Base-by-base conservation (phyloP, 2,797 vertebrate genomes). In the Acrossocheilus wenchowensis region DNA sequence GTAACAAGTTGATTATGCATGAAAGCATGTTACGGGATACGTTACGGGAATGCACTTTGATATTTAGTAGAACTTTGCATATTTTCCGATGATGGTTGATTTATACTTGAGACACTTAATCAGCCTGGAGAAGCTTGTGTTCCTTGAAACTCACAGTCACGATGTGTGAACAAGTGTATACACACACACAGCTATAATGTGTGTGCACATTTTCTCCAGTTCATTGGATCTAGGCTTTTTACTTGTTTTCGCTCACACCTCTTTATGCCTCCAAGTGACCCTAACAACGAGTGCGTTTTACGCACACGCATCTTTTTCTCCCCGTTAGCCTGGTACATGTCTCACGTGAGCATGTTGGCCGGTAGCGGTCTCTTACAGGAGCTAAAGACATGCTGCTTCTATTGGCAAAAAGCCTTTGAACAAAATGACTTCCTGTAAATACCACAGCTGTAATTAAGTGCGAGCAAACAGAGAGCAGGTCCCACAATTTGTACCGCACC, bases 371-470 rank as follows among this genome's bases (percentile, higher is more conserved):
- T 94, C 95, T 87, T 93, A 95, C 93, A 95, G 71, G 92, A 95
- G 93, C 92, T 91, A 92, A 94, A 93, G 94, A 95, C 94, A 94
- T 92, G 93, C 96, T 95, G 90, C 93, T 85, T 91, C 94, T 95
- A 95, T 94, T 97, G 96, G 96, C 94, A 95, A 95, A 82, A 94
- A 95, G 94, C 94, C 97, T 98, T 97, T 96, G 96, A 97, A 97
- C 95, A 96, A 97, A 97, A 97, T 96, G 93, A 96, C 97, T 97
- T 98, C 97, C 97, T 97, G 96, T 97, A 95, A 95, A 96, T 95
- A 93, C 95, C 95, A 90, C 94, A 90, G 95, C 95, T 97, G 97
- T 98, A 98, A 98, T 97, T 97, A 97, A 94, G 97, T 97, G 96
- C 96, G 94, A 96, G 94, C 94, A 96, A 96, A 97, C 97, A 96